Percentiles rank a stretch among this genome's conserved stretches.
phyloP scores from a whole-genome alignment of 2,113 vertebrate species.

The Elanoides forficatus region DNA sequence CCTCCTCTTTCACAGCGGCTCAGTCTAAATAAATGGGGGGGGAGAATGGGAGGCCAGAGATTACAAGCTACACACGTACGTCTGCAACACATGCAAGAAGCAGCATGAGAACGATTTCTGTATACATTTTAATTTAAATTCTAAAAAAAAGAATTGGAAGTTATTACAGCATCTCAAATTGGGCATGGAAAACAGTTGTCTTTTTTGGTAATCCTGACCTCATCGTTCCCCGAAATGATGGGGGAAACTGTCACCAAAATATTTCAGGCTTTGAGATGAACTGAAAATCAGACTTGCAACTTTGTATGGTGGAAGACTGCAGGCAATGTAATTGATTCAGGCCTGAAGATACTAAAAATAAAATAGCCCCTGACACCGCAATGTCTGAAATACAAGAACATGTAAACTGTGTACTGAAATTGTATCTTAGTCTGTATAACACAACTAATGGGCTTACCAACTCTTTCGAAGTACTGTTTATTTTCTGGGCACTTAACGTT shows the following conservation, averaged over 20 bases:
- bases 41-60: background rate
- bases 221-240: background rate
- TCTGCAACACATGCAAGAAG: background rate
- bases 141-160: background rate
- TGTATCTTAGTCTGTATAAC: background rate
- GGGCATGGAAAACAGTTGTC: background rate
- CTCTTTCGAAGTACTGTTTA: background rate
- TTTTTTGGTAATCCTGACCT: background rate
- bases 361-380: background rate
- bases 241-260: background rate
- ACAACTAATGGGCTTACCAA: background rate
- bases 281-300: background rate
- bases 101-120: background rate
- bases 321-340: background rate
- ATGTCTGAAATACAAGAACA: background rate
- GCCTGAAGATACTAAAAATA: background rate
- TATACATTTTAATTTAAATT: background rate
- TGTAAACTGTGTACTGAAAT: background rate
- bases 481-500: background rate
- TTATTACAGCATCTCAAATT: background rate
- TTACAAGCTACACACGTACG: rapidly evolving
- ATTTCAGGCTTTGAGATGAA: background rate
- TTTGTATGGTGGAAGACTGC: background rate
- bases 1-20: background rate
- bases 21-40: background rate